These are phyloP conservation scores for Hirtodrosophila duncani DNA, from an alignment of 2,888 invertebrate genomes.

Conservation along the genomic window DNA sequence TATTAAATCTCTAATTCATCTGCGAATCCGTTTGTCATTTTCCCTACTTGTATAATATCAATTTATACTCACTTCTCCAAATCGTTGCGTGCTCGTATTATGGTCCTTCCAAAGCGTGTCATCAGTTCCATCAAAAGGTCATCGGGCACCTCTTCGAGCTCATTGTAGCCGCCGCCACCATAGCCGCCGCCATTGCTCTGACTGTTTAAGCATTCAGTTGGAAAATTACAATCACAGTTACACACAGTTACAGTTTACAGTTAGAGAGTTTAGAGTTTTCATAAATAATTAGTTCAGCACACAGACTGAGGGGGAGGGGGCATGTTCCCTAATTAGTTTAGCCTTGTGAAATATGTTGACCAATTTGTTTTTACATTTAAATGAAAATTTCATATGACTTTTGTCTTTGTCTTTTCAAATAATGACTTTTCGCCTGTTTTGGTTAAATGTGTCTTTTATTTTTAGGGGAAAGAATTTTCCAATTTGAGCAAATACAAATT, in stretches of 20 bases:
- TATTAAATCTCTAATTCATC: no score
- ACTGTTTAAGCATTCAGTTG: conserved; percentile 55
- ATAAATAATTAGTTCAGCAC: background rate
- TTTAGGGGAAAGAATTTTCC: conserved; percentile 31
- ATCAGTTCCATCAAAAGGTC: conserved; percentile 86
- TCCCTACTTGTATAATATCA: no score
- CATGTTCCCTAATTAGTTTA: conserved; percentile 20
- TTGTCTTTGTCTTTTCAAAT: conserved; percentile 17
- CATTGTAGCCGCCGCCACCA: conserved; percentile 78
- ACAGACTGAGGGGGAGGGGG: background rate
- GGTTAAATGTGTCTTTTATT: conserved; percentile 22
- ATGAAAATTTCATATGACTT: background rate
- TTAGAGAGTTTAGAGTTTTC: no score
- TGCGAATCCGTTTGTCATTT: no score
- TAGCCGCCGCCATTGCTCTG: conserved; percentile 64
- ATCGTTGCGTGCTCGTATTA: conserved; percentile 87
- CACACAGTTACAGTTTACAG: no score
- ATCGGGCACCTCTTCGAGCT: conserved; percentile 86
- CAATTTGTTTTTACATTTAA: conserved; percentile 3
- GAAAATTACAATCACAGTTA: no score
- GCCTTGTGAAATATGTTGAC: conserved; percentile 31
- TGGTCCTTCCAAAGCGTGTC: conserved; percentile 86
- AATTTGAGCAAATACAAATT: conserved; percentile 35
- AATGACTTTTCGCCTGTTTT: conserved; percentile 23
- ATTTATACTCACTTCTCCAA: conserved; percentile 85